These are phyloP conservation scores for Caenorhabditis auriculariae DNA, from an alignment of 2,888 invertebrate genomes.

Conservation along the genomic window DNA sequence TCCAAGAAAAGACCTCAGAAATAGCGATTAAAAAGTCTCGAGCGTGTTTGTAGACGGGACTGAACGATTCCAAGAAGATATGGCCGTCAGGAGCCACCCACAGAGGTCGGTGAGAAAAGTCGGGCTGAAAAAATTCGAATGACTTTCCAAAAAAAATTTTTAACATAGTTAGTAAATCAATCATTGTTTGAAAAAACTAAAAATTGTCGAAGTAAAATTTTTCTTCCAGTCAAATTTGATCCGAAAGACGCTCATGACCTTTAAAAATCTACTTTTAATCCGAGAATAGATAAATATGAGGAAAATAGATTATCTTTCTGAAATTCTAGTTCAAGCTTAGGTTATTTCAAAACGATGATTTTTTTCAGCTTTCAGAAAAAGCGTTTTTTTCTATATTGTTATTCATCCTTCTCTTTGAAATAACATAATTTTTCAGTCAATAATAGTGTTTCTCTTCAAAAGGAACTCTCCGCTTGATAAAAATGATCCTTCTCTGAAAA, in stretches of 20 bases:
- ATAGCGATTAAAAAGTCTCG: slow-evolving; percentile 99
- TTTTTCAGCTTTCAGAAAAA: too few species aligned
- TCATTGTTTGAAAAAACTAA: background rate
- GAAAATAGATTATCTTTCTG: background rate
- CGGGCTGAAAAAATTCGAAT: slow-evolving; percentile 26
- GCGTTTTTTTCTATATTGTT: too few species aligned
- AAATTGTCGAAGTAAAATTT: too few species aligned
- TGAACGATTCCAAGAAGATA: slow-evolving; percentile 96
- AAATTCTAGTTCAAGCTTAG: background rate
- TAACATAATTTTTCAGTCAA: too few species aligned
- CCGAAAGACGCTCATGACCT: too few species aligned
- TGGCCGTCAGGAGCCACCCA: slow-evolving; percentile 95
- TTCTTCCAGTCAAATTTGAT: too few species aligned
- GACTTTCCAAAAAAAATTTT: background rate
- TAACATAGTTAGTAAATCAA: background rate
- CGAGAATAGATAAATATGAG: background rate
- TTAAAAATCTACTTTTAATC: background rate
- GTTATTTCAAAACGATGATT: background rate
- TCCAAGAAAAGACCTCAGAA: slow-evolving; percentile 72
- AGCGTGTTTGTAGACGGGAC: slow-evolving; percentile 97
- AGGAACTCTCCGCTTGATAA: background rate
- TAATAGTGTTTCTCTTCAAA: too few species aligned
- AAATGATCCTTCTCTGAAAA: background rate
- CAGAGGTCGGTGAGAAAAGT: slow-evolving; percentile 35
- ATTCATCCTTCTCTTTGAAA: too few species aligned